phyloP scores from a whole-genome alignment of 2,888 invertebrate species.

The Noctuana brunneofusca region DNA sequence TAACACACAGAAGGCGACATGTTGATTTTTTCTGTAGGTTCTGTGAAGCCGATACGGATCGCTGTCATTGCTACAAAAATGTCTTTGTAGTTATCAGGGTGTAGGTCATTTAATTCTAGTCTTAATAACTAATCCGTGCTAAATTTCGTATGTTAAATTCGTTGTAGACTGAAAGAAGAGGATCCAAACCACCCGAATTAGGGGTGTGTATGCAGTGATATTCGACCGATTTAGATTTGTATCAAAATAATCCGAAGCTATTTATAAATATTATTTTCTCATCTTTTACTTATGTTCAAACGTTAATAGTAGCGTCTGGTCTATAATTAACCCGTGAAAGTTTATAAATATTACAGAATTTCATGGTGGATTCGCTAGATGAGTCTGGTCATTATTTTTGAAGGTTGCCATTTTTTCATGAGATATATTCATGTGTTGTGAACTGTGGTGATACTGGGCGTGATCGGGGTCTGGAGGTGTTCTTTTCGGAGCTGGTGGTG shows the following conservation, averaged over 20 bases:
- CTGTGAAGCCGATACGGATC: conserved; percentile 82
- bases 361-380: conserved; percentile 70
- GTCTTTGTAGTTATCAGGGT: conserved; percentile 83
- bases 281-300: conserved; percentile 83
- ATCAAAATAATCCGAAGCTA: conserved; percentile 83
- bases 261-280: conserved; percentile 84
- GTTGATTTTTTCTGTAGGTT: conserved; percentile 82
- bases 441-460: conserved; percentile 64
- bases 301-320: conserved; percentile 82
- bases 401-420: conserved; percentile 82
- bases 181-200: conserved; percentile 77
- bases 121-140: conserved; percentile 73
- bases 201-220: conserved; percentile 81
- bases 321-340: conserved; percentile 81
- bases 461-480: conserved; percentile 49
- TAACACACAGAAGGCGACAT: conserved; percentile 78
- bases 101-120: conserved; percentile 81
- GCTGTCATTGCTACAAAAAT: conserved; percentile 82
- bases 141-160: conserved; percentile 71
- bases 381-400: conserved; percentile 67
- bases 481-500: conserved; percentile 12
- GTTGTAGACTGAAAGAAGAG: conserved; percentile 72
- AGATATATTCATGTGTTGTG: conserved; percentile 64
- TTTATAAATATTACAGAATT: conserved; percentile 82
- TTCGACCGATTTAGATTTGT: conserved; percentile 79